Evolutionary conservation across 2,113 vertebrate species (phyloP).

Genomic region (Tympanuchus pallidicinctus): DNA sequence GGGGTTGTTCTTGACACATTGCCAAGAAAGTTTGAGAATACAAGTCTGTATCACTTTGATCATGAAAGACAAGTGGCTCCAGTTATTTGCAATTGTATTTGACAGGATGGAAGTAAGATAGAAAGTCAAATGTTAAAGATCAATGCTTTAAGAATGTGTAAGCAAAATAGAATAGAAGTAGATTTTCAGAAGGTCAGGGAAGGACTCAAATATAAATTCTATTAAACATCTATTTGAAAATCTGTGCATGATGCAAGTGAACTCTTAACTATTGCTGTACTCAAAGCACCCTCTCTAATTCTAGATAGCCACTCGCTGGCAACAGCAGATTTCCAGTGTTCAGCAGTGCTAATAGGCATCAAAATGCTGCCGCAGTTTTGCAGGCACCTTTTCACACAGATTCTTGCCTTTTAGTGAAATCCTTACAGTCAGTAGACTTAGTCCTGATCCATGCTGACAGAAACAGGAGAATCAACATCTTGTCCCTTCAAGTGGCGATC

Average conservation of each 20-base stretch:
- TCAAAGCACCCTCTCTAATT: not conserved
- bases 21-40: conserved; percentile 63
- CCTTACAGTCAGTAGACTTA: conserved; percentile 50
- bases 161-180: conserved; percentile 16
- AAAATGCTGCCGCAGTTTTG: conserved; percentile 40
- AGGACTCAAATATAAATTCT: not conserved
- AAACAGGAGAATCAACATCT: not conserved
- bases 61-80: conserved; percentile 60
- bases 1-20: not conserved
- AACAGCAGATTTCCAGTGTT: not conserved
- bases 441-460: not conserved
- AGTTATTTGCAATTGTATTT: conserved; percentile 70
- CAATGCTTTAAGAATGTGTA: conserved; percentile 40
- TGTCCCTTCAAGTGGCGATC: not conserved
- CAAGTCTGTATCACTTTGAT: conserved; percentile 72
- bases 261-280: not conserved
- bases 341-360: conserved; percentile 3
- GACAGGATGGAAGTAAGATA: conserved; percentile 61
- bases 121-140: conserved; percentile 74
- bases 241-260: not conserved
- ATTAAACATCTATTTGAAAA: conserved; percentile 17
- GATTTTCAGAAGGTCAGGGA: conserved; percentile 1
- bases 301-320: not conserved
- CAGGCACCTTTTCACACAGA: conserved; percentile 34
- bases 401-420: not conserved